Conservation (phyloP, 2,113 vertebrate species). For the Ophiodon elongatus region DNA sequence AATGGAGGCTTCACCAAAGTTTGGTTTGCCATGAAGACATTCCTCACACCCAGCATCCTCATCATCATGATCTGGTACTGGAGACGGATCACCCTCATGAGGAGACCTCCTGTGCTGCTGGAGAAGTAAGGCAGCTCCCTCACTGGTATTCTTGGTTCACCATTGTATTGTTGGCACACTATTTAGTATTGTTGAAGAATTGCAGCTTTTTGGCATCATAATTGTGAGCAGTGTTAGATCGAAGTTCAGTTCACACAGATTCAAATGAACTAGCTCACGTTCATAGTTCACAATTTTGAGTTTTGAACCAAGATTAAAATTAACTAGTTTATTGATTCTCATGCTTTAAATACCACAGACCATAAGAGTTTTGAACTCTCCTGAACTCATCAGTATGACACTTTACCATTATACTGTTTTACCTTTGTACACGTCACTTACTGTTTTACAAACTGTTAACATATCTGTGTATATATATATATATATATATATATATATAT, state of each 20-base stretch:
- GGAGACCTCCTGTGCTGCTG: slow-evolving; percentile 93
- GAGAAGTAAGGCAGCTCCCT: slow-evolving; percentile 91
- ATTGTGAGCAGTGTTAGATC: background rate
- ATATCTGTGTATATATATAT: no score
- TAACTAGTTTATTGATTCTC: no score
- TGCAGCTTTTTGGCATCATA: background rate
- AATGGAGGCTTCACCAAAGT: slow-evolving; percentile 98
- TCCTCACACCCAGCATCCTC: slow-evolving; percentile 96
- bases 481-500: no score
- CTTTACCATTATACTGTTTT: no score
- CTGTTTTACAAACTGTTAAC: no score
- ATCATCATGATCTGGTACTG: slow-evolving; percentile 99
- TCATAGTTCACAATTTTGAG: background rate
- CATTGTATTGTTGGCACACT: background rate
- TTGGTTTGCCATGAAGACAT: slow-evolving; percentile 99
- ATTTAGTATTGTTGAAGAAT: background rate
- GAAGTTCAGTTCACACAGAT: background rate
- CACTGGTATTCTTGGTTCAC: background rate
- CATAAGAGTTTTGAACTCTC: no score
- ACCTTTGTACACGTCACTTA: no score
- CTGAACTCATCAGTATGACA: no score
- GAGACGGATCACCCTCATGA: slow-evolving; percentile 95
- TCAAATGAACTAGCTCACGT: background rate
- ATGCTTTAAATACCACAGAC: no score
- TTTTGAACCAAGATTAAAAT: background rate